Base-by-base conservation (phyloP, 2,888 invertebrate genomes). In the Ectemnius lituratus region DNA sequence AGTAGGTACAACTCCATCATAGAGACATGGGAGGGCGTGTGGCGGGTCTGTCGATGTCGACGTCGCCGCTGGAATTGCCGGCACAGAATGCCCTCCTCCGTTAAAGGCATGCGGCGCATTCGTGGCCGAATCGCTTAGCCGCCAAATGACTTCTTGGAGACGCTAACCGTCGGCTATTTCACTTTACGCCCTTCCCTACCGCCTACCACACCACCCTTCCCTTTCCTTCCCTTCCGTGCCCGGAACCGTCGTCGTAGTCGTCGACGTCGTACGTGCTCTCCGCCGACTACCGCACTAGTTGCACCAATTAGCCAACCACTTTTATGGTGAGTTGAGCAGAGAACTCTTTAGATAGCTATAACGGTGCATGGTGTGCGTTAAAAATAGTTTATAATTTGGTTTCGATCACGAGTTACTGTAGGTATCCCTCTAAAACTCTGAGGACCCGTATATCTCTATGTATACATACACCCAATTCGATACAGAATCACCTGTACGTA, bases 1-100 rank as follows among this genome's bases (percentile, higher is more conserved):
- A 74, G 70, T 63, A 6, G 8, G 8, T 37, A 63, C 75, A 78
- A 71, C 75, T 85, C 84, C 76, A 77, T 85, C 79, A 79, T 76
- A 76, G 76, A 74, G 66, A 62, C 28, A 23, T 69, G 57, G 59
- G 64, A 59, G 14, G 20, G 63, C 60, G 27, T 23, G 64, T 49
- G 70, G 63, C 62, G 63, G 11, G 6, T 11, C 11, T 37, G 6
- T 37, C 23, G 23, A 23, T 23, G 23, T 23, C 23, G 23, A 1
- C 23, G 23, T 23, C 37, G 37, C 8, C 37, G 8, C 8, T 37
- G 37, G 18, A 64, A 61, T 28, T 49, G n/a, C 20, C 60, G 64
- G 67, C 67, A 59, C 59, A 57, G 61, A 81, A 75, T 68, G 70
- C 72, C 56, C 71, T 70, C 69, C 70, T 68, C 79, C 70, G 71